Base-by-base conservation (phyloP, 2,888 invertebrate genomes). In the Eurytoma californica region DNA sequence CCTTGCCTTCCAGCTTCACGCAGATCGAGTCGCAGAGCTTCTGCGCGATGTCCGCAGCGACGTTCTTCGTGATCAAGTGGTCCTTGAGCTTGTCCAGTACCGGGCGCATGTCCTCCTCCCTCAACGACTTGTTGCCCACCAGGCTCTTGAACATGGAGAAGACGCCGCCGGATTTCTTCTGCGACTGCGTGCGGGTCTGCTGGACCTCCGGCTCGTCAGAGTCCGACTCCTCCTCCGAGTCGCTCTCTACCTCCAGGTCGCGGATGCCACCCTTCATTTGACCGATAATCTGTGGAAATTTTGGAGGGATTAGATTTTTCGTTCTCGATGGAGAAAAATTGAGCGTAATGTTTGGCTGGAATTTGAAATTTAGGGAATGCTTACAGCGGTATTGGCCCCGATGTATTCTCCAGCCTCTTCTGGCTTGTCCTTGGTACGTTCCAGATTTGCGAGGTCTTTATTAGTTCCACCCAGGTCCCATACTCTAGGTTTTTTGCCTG, bases 51-150 rank as follows among this genome's bases (percentile, higher is more conserved):
- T 99, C 99, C 0, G 97, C 91, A 14, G 99, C 99, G 0, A 99
- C 99, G 91, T 99, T 99, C 91, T 99, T 99, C 0, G 94, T 92
- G 85, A 99, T 98, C 75, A 99, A 92, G 89, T 98, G 98, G 90
- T 99, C 98, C 80, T 95, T 95, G 91, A 99, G 92, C 91, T 98
- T 97, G 69, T 98, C 98, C 85, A 99, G 91, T 28, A 94, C 96
- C 0, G 98, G 96, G 70, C 93, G 92, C 93, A 99, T 94, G 83
- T 96, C 95, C 58, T 94, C 94, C 2, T 92, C 92, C 0, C 95
- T 94, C 77, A 99, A 91, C 60, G 95, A 96, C 91, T 98, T 98
- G 1, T 95, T 94, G 0, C 97, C 96, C n/a, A 97, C 97, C 79
- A 97, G 92, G 24, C 95, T 93, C 86, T 94, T 95, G 88, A 99